phyloP scores from a whole-genome alignment of 2,797 vertebrate genomes.

The Sebastes taczanowskii region DNA sequence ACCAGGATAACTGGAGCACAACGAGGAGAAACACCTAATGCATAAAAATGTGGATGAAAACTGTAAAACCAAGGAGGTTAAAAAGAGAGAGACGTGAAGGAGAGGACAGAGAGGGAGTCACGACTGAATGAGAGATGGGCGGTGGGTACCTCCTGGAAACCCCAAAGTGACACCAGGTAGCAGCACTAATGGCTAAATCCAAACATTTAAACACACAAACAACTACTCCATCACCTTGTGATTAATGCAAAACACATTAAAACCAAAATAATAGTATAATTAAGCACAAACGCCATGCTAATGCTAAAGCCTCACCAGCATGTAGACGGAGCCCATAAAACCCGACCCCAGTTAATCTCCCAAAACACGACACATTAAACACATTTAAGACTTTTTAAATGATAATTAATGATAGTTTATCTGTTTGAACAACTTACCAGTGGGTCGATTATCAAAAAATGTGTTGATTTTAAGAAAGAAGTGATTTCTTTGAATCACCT shows the following conservation, averaged over 20 bases:
- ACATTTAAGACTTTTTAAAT: too few relatives aligned
- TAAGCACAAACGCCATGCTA: neutral
- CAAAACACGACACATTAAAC: fast-evolving
- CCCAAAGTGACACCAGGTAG: neutral
- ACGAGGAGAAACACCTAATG: fast-evolving
- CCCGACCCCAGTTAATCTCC: neutral
- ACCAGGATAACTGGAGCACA: fast-evolving
- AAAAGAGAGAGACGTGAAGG: neutral
- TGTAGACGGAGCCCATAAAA: conserved; percentile 42
- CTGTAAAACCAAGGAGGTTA: neutral
- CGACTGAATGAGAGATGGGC: conserved; percentile 31
- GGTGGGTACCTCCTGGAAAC: conserved; percentile 33
- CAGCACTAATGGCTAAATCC: fast-evolving
- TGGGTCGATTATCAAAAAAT: conserved; percentile 50
- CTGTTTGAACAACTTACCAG: conserved; percentile 49
- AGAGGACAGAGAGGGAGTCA: conserved; percentile 25
- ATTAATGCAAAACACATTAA: fast-evolving
- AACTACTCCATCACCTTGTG: fast-evolving
- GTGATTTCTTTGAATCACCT: conserved; percentile 52
- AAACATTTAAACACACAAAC: fast-evolving
- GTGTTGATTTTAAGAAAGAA: conserved; percentile 20
- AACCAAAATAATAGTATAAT: fast-evolving
- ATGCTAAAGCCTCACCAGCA: conserved; percentile 8
- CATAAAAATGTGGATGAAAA: fast-evolving
- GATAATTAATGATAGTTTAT: fast-evolving